Base-by-base conservation (phyloP, 2,797 vertebrate genomes). In the Percopsis omiscomaycus region DNA sequence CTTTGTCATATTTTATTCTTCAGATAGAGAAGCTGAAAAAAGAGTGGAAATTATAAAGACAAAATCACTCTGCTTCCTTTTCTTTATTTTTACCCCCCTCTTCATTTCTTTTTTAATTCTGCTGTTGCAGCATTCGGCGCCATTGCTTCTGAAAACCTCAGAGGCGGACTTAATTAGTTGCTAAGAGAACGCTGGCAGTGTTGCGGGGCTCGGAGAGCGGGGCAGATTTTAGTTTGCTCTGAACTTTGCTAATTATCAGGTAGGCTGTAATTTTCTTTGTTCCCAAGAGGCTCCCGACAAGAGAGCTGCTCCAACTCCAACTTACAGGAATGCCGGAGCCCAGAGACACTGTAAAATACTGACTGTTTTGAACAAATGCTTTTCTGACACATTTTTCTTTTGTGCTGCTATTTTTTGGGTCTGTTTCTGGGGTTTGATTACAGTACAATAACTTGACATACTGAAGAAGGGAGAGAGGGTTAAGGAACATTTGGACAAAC, bases 201-300 rank as follows among this genome's bases (percentile, higher is more conserved):
- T 85, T 77, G 77, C 84, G 88, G 83, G 86, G 79, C 84, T 74
- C 56, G 82, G 85, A 82, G 88, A 89, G 80, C 47, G 68, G 84
- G 81, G 78, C 84, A 80, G 83, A 90, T 90, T 93, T 89, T 67
- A 89, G 89, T 92, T 89, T 87, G 89, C 87, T 90, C 86, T 89
- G 88, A 93, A 92, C 91, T 92, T 93, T 90, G 89, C 92, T 94
- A 93, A 93, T 93, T 93, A 94, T 91, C 90, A 93, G 93, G 89
- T 92, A 92, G 89, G 90, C 89, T 88, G 90, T 93, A 92, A 93
- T 94, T 93, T 92, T 81, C 89, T 84, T 71, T 44, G 66, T 74
- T 93, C 91, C 90, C 91, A 77, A 66, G 91, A 89, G 92, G 85
- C 80, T 51, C 76, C 81, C 81, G 77, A 86, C 84, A 80, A 84